phyloP scores from a whole-genome alignment of 2,113 vertebrate genomes.

The Passer montanus region DNA sequence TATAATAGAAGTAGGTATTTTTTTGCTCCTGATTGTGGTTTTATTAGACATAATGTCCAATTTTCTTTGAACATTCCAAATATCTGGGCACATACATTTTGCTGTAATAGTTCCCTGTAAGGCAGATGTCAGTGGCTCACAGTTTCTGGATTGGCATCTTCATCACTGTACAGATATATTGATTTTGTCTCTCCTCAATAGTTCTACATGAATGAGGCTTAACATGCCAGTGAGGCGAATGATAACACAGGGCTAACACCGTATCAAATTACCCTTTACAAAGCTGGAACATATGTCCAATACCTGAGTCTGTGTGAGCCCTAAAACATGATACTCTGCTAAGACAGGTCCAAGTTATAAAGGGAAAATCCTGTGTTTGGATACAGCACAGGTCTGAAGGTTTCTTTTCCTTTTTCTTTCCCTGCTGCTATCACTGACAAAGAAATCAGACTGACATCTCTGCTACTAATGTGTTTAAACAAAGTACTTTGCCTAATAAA shows the following conservation, averaged over 20 bases:
- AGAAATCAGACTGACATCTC: background rate
- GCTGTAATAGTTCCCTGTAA: background rate
- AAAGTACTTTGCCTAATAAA: background rate
- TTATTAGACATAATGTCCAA: background rate
- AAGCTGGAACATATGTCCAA: slow-evolving; percentile 52
- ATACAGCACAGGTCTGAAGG: background rate
- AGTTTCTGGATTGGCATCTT: background rate
- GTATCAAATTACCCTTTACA: slow-evolving; percentile 48
- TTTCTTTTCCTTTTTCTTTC: background rate
- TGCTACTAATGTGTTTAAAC: background rate
- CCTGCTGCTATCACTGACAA: background rate
- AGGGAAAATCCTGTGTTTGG: background rate
- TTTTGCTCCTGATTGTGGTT: background rate
- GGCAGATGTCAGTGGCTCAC: background rate
- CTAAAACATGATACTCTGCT: slow-evolving; percentile 51
- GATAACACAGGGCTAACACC: slow-evolving; percentile 33
- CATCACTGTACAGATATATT: background rate
- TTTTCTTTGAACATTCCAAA: background rate
- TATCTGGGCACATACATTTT: background rate
- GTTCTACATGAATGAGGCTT: background rate
- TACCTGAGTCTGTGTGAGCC: background rate
- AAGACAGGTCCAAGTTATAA: background rate
- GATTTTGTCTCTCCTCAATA: slow-evolving; percentile 19
- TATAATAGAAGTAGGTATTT: background rate
- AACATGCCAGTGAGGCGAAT: background rate